Evolutionary conservation across 2,113 vertebrate species (phyloP).

Genomic region (Megaceryle maxima): DNA sequence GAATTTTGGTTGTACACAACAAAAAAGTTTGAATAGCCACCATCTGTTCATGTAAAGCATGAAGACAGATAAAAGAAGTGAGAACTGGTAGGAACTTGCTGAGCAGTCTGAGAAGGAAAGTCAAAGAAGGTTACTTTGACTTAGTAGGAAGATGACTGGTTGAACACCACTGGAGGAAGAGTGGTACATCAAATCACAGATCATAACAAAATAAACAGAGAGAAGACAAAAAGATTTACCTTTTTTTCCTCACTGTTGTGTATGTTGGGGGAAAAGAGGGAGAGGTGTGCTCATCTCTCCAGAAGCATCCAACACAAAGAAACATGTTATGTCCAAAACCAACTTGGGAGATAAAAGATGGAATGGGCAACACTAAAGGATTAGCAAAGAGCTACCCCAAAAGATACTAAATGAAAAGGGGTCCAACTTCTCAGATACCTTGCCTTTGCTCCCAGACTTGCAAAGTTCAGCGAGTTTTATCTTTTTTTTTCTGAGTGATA

Average conservation of each 20-base stretch:
- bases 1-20: background rate
- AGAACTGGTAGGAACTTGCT: background rate
- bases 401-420: background rate
- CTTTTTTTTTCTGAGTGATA: background rate
- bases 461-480: background rate
- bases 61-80: background rate
- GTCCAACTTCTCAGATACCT: background rate
- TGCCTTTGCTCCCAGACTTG: background rate
- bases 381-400: background rate
- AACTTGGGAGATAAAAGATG: background rate
- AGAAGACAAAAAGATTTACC: background rate
- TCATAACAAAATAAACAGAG: accelerated
- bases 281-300: background rate
- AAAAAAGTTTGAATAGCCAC: background rate
- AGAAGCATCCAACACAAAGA: background rate
- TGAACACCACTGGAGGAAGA: background rate
- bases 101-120: background rate
- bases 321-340: accelerated
- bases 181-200: background rate
- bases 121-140: background rate
- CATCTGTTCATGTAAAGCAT: background rate
- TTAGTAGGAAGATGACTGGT: background rate
- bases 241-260: background rate
- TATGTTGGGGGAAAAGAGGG: accelerated
- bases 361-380: background rate